These are phyloP conservation scores for Taeniopygia guttata DNA, from an alignment of 2,797 vertebrate genomes.

Conservation along the genomic window DNA sequence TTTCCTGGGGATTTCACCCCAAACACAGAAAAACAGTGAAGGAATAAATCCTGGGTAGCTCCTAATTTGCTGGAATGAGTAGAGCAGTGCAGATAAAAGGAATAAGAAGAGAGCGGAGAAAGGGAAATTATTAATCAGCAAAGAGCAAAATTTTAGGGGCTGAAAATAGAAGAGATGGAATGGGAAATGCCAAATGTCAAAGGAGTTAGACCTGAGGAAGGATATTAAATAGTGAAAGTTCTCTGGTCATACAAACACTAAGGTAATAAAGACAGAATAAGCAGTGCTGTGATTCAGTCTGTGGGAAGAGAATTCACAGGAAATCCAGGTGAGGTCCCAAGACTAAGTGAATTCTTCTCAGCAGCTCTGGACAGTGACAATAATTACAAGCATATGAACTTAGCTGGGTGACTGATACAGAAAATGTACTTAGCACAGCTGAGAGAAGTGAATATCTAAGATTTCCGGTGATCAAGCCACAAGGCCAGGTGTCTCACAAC, in stretches of 20 bases:
- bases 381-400: neutral
- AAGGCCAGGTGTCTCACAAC: neutral
- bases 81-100: neutral
- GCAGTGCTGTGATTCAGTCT: neutral
- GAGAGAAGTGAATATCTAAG: neutral
- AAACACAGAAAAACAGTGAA: neutral
- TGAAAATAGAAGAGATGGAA: neutral
- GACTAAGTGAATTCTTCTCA: neutral
- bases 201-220: neutral
- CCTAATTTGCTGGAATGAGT: neutral
- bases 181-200: conserved; percentile 33
- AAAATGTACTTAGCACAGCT: neutral
- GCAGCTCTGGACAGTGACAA: neutral
- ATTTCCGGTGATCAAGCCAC: neutral
- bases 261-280: conserved; percentile 45
- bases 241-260: conserved; percentile 9
- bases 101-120: neutral
- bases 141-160: neutral
- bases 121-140: neutral
- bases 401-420: neutral
- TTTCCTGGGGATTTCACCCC: neutral
- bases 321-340: neutral
- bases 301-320: neutral
- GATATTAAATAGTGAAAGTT: conserved; percentile 45
- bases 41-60: neutral